Base-by-base conservation (phyloP, 2,888 invertebrate species). In the Timema podura region DNA sequence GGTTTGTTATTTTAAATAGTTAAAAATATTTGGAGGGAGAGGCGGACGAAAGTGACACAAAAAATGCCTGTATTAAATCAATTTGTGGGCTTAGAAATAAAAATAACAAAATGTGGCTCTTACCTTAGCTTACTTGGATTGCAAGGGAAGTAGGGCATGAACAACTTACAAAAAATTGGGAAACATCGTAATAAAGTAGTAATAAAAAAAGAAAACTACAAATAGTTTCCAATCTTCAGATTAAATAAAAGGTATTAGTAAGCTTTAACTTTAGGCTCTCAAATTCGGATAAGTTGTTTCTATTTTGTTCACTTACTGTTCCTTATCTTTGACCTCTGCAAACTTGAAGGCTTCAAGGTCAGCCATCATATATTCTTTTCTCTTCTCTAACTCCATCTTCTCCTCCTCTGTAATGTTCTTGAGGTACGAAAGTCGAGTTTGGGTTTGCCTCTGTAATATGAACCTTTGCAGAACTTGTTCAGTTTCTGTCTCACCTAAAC, bases 311-410 rank as follows among this genome's bases (percentile, higher is more conserved):
- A 81, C 87, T 83, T 81, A 93, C 93, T 90, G 89, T 82, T 93
- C 92, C 72, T 88, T 89, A 76, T 92, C 91, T 79, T 91, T 91
- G 11, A 89, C 90, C 75, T 92, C 91, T 0, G 91, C 89, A 79
- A 90, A 93, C 79, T 91, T 92, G 73, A 88, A 89, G 5, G 88
- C 86, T 76, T 93, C 93, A 68, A 93, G 81, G 77, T 92, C 90
- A 0, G 85, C 84, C 73, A 86, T 84, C 54, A 92, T 83, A 0
- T 83, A 81, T 15, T 91, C 88, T 73, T 90, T 86, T 47, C 85
- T 85, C 48, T 84, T 84, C 78, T 93, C 92, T 72, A 93, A 77
- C 61, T 84, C 83, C 48, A 86, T 84, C 77, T 93, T 94, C 78
- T 92, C 91, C 9, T 87, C 85, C 76, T 93, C 93, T 0, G 90